These are phyloP conservation scores for Campylomormyrus tamandua DNA, from an alignment of 2,113 vertebrate genomes.

Conservation along the genomic window DNA sequence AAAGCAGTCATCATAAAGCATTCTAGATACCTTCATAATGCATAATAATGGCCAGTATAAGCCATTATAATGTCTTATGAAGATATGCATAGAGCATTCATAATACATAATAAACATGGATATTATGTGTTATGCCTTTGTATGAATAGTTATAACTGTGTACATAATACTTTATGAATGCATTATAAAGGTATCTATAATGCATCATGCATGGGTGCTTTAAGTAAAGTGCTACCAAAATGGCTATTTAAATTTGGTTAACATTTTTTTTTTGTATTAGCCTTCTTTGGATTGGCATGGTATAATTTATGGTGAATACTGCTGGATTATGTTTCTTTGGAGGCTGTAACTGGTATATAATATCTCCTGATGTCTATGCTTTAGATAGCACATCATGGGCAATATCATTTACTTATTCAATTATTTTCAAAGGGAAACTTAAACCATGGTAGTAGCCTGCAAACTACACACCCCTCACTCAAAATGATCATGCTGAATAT, in stretches of 20 bases:
- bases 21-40: too few relatives aligned
- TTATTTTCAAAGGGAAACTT: background rate
- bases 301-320: background rate
- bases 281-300: background rate
- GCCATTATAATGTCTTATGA: too few relatives aligned
- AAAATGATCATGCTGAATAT: background rate
- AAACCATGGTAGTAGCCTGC: background rate
- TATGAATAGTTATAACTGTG: too few relatives aligned
- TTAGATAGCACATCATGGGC: background rate
- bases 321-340: background rate
- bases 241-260: background rate
- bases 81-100: too few relatives aligned
- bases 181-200: too few relatives aligned
- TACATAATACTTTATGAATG: too few relatives aligned
- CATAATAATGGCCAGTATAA: too few relatives aligned
- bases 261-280: background rate
- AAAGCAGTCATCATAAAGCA: too few relatives aligned
- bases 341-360: background rate
- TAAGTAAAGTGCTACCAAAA: too few relatives aligned
- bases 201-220: too few relatives aligned
- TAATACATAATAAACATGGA: too few relatives aligned
- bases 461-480: background rate
- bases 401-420: background rate
- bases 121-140: too few relatives aligned
- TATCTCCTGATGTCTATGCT: background rate